phyloP scores from a whole-genome alignment of 2,113 vertebrate genomes.

The Triplophysa siluroides region DNA sequence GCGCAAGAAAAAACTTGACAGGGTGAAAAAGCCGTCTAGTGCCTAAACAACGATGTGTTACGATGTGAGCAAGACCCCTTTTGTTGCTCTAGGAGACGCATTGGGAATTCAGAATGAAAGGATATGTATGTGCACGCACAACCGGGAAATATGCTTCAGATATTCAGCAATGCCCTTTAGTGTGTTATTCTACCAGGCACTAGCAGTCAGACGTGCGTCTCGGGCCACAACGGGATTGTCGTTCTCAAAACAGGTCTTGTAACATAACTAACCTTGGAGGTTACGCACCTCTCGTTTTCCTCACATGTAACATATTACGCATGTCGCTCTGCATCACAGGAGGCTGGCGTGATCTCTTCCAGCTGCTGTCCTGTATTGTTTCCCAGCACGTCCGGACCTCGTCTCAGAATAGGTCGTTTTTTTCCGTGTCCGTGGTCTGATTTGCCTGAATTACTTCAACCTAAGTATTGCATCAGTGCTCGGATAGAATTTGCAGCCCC shows the following conservation, averaged over 20 bases:
- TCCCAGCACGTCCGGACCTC: not conserved
- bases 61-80: slow-evolving; percentile 16
- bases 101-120: slow-evolving; percentile 30
- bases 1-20: not conserved
- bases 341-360: slow-evolving; percentile 45
- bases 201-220: not conserved
- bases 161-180: slow-evolving; percentile 9
- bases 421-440: slow-evolving; percentile 16
- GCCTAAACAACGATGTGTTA: slow-evolving; percentile 20
- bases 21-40: slow-evolving; percentile 16
- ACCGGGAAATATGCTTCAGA: slow-evolving; percentile 1
- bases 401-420: not conserved
- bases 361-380: slow-evolving; percentile 46
- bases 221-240: slow-evolving; percentile 1
- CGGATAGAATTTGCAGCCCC: slow-evolving; percentile 1
- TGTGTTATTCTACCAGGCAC: not conserved
- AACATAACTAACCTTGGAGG: slow-evolving; percentile 11
- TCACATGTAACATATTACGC: slow-evolving; percentile 43
- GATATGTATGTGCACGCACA: not conserved
- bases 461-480: slow-evolving; percentile 28
- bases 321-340: slow-evolving; percentile 26
- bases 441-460: slow-evolving; percentile 42
- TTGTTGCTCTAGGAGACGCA: slow-evolving; percentile 5
- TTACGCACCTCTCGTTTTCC: not conserved
- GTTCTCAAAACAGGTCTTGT: slow-evolving; percentile 22